phyloP scores from a whole-genome alignment of 2,888 invertebrate genomes.

The Bimastos eiseni region DNA sequence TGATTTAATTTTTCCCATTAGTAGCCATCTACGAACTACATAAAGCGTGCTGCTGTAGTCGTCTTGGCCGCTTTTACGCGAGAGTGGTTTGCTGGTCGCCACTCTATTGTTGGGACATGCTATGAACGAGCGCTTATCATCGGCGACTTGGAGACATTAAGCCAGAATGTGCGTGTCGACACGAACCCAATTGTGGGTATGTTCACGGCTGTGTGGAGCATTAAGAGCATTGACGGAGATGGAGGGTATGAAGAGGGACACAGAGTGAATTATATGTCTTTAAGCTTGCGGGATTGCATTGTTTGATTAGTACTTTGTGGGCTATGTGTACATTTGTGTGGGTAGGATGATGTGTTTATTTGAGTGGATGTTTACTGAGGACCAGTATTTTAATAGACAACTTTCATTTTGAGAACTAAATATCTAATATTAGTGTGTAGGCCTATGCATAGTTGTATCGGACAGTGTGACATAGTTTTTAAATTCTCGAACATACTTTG shows the following conservation, averaged over 20 bases:
- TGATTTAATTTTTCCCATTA: neutral
- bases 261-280: neutral
- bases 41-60: neutral
- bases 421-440: neutral
- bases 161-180: neutral
- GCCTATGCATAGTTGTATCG: neutral
- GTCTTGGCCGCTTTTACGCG: neutral
- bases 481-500: neutral
- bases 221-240: neutral
- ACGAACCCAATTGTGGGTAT: neutral
- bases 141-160: neutral
- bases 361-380: neutral
- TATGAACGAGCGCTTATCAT: neutral
- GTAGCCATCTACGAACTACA: neutral
- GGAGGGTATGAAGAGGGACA: neutral
- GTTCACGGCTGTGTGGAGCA: neutral
- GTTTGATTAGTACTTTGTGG: neutral
- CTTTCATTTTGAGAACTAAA: neutral
- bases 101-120: neutral
- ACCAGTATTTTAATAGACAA: slow-evolving; percentile 2
- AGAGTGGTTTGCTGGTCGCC: neutral
- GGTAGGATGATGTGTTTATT: neutral
- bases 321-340: neutral
- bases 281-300: neutral
- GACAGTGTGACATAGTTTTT: neutral